Percentiles rank a stretch among this genome's conserved stretches.
Conservation (phyloP, 2,113 vertebrate species). For the Sebastes fasciatus region DNA sequence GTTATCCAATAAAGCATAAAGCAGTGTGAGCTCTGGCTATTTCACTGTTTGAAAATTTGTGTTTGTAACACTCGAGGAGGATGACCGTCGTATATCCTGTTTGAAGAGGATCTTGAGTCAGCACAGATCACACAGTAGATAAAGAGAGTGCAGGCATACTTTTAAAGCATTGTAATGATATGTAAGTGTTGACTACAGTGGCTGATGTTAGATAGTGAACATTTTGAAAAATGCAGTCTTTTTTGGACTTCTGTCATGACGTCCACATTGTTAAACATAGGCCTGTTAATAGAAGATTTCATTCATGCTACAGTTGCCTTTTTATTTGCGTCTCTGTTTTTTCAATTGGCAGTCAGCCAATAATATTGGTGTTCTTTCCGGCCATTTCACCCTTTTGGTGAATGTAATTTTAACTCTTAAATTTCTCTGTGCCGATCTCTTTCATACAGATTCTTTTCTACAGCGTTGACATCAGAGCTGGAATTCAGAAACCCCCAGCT, state of each 20-base stretch:
- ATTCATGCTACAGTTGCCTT: background rate
- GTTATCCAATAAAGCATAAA: background rate
- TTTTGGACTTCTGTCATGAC: background rate
- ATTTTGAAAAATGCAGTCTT: background rate
- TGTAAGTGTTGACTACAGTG: background rate
- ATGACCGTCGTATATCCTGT: slow-evolving; percentile 38
- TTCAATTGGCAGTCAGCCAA: slow-evolving; percentile 5
- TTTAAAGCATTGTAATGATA: background rate
- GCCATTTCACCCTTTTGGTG: background rate
- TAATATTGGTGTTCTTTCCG: background rate
- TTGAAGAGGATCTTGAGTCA: slow-evolving; percentile 42
- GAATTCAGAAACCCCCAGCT: background rate
- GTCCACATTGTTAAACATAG: background rate
- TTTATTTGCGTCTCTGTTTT: background rate
- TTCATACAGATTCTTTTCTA: slow-evolving; percentile 1
- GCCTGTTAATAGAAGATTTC: background rate
- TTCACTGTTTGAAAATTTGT: background rate
- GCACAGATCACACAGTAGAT: slow-evolving; percentile 11
- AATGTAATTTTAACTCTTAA: background rate
- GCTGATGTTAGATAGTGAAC: background rate
- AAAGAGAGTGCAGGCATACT: background rate
- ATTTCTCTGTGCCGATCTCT: background rate
- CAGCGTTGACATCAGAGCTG: background rate
- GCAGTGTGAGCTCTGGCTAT: background rate
- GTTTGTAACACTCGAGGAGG: background rate